Evolutionary conservation across 2,797 vertebrate genomes (phyloP).

Genomic region (Sebastes matsubarae): DNA sequence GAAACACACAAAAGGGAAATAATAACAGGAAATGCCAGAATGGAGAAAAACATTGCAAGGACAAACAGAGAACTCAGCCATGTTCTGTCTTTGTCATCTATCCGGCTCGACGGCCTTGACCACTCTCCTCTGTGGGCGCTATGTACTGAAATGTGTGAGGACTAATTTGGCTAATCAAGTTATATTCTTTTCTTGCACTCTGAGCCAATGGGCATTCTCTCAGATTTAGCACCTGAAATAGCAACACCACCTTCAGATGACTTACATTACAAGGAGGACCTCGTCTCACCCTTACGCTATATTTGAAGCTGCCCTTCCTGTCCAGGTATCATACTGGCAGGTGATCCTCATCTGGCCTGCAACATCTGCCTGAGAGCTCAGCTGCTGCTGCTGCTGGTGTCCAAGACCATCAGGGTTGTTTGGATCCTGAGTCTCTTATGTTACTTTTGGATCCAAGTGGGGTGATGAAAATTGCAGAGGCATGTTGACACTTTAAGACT

Average conservation of each 20-base stretch:
- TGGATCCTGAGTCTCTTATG: neutral
- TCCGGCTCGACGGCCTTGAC: neutral
- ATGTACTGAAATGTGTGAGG: neutral
- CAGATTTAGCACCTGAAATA: neutral
- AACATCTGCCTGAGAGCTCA: neutral
- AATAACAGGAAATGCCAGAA: neutral
- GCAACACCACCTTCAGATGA: neutral
- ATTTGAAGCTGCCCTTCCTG: neutral
- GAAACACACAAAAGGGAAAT: neutral
- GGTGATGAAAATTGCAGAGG: neutral
- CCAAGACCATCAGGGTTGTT: neutral
- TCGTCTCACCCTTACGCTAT: neutral
- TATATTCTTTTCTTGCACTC: neutral
- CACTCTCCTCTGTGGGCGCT: neutral
- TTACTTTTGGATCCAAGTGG: neutral
- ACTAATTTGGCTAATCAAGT: neutral
- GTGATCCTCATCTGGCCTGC: neutral
- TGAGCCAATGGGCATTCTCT: neutral
- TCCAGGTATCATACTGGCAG: neutral
- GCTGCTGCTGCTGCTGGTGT: neutral
- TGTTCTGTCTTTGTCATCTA: conserved; percentile 6
- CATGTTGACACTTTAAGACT: neutral
- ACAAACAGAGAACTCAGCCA: neutral
- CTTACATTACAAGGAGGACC: neutral
- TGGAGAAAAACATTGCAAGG: neutral